A percentile compares a stretch with the other conserved stretches of the same genome.
phyloP scores from a whole-genome alignment of 2,888 invertebrate species.

The Cyclophora albipunctata region DNA sequence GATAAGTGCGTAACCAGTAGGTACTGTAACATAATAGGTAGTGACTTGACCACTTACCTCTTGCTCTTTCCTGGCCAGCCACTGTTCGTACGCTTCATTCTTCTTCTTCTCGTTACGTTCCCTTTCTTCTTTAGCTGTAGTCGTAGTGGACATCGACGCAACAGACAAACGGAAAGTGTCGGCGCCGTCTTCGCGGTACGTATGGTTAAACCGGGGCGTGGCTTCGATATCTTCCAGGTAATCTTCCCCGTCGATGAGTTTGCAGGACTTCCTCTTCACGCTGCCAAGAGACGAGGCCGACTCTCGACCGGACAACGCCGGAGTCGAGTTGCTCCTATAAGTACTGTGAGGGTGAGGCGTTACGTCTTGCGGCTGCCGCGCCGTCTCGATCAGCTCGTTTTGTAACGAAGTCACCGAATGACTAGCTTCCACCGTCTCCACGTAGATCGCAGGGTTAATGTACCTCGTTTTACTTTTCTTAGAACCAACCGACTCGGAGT shows the following conservation, averaged over 20 bases:
- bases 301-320: slow-evolving; percentile 52
- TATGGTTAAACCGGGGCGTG: slow-evolving; percentile 47
- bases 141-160: slow-evolving; percentile 57
- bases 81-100: slow-evolving; percentile 58
- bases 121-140: slow-evolving; percentile 63
- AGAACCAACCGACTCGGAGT: slow-evolving; percentile 56
- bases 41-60: slow-evolving; percentile 34
- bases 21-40: too few relatives aligned
- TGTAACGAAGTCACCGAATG: slow-evolving; percentile 60
- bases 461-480: slow-evolving; percentile 66
- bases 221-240: slow-evolving; percentile 40
- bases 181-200: slow-evolving; percentile 55
- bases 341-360: slow-evolving; percentile 65
- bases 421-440: slow-evolving; percentile 65
- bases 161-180: slow-evolving; percentile 66
- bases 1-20: too few relatives aligned
- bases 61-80: slow-evolving; percentile 61
- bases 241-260: slow-evolving; percentile 27
- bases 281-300: slow-evolving; percentile 46
- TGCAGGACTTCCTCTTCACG: slow-evolving; percentile 58
- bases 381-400: slow-evolving; percentile 33
- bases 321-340: slow-evolving; percentile 63
- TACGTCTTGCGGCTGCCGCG: slow-evolving; percentile 36
- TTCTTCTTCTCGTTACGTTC: slow-evolving; percentile 55
- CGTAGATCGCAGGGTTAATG: slow-evolving; percentile 77